Evolutionary conservation across 2,113 vertebrate species (phyloP), one percentile per base, ranked within the genome.

Genomic region (Oryzias woworae): DNA sequence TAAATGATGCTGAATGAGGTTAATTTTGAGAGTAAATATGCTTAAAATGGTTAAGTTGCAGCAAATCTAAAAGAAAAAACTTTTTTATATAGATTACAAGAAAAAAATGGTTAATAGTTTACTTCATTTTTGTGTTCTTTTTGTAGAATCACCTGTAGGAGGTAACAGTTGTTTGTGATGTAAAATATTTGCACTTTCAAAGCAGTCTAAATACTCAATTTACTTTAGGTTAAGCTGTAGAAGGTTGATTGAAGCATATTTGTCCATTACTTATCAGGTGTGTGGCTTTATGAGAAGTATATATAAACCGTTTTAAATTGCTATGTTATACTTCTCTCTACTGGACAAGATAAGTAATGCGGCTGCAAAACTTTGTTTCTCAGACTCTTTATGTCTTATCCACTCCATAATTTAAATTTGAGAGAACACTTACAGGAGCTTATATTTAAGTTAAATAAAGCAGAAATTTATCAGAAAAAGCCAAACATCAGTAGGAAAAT

Each of bases 291-390:
- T 36, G 2, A 36, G 2, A 12, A 36, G 10, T 1, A 12, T 5
- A 48, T 12, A 48, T 18, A 48, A n/a, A 18, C 45, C 3, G 2
- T 2, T 20, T 62, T 2, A 4, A 54, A 48, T 1, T 26, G 12
- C 69, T 22, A 53, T 65, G 46, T n/a, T 49, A 69, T 10, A 1
- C 50, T 79, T 79, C 75, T 1, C 85, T 71, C 83, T 88, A 62
- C 67, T 85, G 87, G 75, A 53, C 22, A 70, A 1, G 41, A 1
- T 5, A 2, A 14, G 42, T 51, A 55, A 47, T 26, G 14, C 26
- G 4, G 20, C 20, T 20, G 20, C 20, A 20, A 20, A 20, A 46
- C n/a, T 23, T 31, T 3, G 7, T 48, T 18, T 48, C 47, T 10
- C 7, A 18, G 47, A 20, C 4, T 7, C 7, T 16, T 20, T 20